phyloP scores from a whole-genome alignment of 2,797 vertebrate genomes.

The Babyrousa celebensis region DNA sequence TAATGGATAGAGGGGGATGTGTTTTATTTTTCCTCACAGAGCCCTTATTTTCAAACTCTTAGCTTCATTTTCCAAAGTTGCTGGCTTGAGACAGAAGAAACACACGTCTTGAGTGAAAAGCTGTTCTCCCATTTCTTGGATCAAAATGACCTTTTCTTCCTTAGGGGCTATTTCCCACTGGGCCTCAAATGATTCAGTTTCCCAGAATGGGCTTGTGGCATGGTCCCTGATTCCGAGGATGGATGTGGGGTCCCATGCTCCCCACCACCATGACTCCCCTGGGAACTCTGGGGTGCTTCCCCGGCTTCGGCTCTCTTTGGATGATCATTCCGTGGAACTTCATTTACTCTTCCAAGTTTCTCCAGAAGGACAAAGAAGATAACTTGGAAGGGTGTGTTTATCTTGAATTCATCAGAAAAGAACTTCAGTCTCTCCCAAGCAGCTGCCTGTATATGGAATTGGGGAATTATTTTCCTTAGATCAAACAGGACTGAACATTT shows the following conservation, averaged over 20 bases:
- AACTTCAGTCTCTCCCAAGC: not conserved
- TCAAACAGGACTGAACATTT: conserved; percentile 73
- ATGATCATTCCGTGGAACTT: not conserved
- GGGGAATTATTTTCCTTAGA: conserved; percentile 67
- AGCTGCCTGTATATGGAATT: conserved; percentile 26
- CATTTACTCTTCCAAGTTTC: conserved; percentile 17
- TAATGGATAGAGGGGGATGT: conserved; percentile 77
- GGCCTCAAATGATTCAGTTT: not conserved
- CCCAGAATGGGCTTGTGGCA: not conserved
- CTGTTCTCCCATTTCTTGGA: conserved; percentile 51
- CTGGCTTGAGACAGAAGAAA: conserved; percentile 73
- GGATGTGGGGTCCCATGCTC: not conserved
- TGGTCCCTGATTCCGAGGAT: not conserved
- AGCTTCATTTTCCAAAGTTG: conserved; percentile 82
- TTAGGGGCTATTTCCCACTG: conserved; percentile 36
- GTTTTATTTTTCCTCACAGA: conserved; percentile 85
- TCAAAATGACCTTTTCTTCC: conserved; percentile 70
- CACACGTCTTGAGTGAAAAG: conserved; percentile 77
- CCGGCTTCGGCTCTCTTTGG: not conserved
- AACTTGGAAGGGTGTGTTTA: conserved; percentile 64
- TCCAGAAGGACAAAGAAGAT: conserved; percentile 67
- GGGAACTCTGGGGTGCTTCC: not conserved
- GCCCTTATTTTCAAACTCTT: conserved; percentile 84
- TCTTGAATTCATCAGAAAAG: conserved; percentile 68
- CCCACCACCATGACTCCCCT: not conserved